phyloP scores from a whole-genome alignment of 2,888 invertebrate genomes.

The Stegana nigrithorax region DNA sequence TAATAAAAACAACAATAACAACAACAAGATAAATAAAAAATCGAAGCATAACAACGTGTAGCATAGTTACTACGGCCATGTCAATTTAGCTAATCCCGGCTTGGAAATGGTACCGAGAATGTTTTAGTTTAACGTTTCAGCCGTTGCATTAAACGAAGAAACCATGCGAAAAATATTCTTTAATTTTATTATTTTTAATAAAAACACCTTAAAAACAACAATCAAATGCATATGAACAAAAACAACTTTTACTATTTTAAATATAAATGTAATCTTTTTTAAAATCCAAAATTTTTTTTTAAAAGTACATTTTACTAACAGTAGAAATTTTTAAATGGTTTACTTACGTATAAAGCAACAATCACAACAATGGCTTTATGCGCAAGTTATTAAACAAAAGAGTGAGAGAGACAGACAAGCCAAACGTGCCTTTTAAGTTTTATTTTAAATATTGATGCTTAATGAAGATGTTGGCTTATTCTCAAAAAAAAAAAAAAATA shows the following conservation, averaged over 20 bases:
- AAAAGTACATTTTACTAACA: neutral
- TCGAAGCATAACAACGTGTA: slow-evolving; percentile 34
- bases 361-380: no score
- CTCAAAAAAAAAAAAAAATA: neutral
- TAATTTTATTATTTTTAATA: slow-evolving; percentile 25
- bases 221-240: slow-evolving; percentile 9
- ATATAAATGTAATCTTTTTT: no score
- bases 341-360: neutral
- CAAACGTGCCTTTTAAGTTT: no score
- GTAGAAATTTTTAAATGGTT: no score
- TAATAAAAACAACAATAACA: slow-evolving; percentile 57
- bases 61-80: slow-evolving; percentile 25
- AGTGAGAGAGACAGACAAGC: no score
- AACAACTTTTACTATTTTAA: slow-evolving; percentile 2
- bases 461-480: neutral
- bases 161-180: no score
- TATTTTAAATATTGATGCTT: no score
- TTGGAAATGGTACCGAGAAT: no score
- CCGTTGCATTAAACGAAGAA: no score
- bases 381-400: no score
- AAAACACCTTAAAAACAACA: slow-evolving; percentile 6
- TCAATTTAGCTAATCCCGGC: no score
- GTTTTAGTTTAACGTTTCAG: no score
- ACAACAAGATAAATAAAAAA: slow-evolving; percentile 36
- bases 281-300: neutral